Percentiles rank a stretch among this genome's conserved stretches.
phyloP scores from a whole-genome alignment of 1,140 invertebrate genomes.

The Hetaerina americana region DNA sequence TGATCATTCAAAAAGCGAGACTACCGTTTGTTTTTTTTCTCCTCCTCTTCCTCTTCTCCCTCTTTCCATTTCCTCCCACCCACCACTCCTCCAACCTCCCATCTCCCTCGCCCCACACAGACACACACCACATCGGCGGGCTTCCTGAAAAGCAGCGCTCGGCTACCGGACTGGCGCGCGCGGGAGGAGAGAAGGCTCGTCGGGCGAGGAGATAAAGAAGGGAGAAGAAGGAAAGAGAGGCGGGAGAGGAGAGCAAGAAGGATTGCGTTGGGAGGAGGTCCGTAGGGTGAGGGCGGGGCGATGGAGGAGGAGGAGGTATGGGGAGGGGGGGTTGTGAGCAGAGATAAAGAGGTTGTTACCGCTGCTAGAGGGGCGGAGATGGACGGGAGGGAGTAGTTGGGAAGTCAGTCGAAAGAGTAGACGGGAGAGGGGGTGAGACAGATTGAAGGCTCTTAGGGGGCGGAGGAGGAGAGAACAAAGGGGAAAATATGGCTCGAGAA shows the following conservation, averaged over 20 bases:
- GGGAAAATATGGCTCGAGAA: neutral
- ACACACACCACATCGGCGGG: too few species aligned
- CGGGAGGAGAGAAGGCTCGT: neutral
- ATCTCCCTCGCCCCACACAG: too few species aligned
- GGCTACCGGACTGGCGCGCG: neutral
- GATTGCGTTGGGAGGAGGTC: neutral
- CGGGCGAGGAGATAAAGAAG: neutral
- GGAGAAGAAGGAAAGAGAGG: neutral
- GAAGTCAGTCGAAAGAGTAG: neutral
- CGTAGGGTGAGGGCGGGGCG: too few species aligned
- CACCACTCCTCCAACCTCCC: too few species aligned
- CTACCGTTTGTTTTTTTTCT: neutral
- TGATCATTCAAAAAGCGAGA: neutral
- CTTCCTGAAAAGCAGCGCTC: too few species aligned
- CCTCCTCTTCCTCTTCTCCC: too few species aligned
- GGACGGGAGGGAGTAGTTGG: neutral
- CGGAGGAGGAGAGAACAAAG: neutral
- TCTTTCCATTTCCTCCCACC: too few species aligned
- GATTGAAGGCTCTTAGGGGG: too few species aligned
- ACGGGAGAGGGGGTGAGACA: neutral
- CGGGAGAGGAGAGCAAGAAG: neutral
- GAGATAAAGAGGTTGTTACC: neutral
- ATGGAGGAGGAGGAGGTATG: neutral
- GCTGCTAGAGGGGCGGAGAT: too few species aligned
- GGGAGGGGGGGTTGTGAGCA: neutral